Conservation (phyloP, 2,797 vertebrate species). For the Holocentrus rufus region DNA sequence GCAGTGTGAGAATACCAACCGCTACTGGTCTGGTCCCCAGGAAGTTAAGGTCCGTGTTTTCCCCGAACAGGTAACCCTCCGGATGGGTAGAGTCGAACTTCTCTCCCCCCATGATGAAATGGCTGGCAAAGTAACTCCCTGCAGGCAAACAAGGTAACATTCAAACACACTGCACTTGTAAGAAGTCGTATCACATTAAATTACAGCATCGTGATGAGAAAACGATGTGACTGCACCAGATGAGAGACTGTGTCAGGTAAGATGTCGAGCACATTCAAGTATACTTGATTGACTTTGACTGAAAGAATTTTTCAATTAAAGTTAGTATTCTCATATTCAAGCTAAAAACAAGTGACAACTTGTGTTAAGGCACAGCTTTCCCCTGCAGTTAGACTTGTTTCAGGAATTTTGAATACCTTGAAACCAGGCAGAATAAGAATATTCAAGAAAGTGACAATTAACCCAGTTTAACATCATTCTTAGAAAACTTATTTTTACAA, state of each 20-base stretch:
- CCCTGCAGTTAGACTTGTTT: background rate
- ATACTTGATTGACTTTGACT: too few relatives aligned
- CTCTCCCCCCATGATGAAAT: constrained; percentile 99
- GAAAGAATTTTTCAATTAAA: too few relatives aligned
- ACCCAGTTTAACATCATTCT: too few relatives aligned
- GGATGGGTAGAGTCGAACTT: constrained; percentile 98
- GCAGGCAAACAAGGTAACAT: constrained; percentile 16
- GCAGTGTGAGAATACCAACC: constrained; percentile 77
- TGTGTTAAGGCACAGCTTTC: background rate
- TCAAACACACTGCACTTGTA: constrained; percentile 6
- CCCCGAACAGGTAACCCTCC: constrained; percentile 97
- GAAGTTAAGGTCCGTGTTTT: constrained; percentile 99
- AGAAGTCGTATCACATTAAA: constrained; percentile 3
- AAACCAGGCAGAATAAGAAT: background rate
- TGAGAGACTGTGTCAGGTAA: too few relatives aligned
- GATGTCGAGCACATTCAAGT: background rate
- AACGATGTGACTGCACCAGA: background rate
- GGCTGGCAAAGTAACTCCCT: constrained; percentile 98
- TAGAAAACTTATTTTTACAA: background rate
- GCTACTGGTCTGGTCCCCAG: constrained; percentile 93
- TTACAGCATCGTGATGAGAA: constrained; percentile 8
- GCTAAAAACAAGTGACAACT: background rate
- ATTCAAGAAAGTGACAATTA: background rate
- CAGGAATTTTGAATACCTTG: background rate
- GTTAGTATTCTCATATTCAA: too few relatives aligned